A percentile compares a stretch with the other conserved stretches of the same genome.
phyloP scores from a whole-genome alignment of 2,888 invertebrate species.

The Drosophila dives region DNA sequence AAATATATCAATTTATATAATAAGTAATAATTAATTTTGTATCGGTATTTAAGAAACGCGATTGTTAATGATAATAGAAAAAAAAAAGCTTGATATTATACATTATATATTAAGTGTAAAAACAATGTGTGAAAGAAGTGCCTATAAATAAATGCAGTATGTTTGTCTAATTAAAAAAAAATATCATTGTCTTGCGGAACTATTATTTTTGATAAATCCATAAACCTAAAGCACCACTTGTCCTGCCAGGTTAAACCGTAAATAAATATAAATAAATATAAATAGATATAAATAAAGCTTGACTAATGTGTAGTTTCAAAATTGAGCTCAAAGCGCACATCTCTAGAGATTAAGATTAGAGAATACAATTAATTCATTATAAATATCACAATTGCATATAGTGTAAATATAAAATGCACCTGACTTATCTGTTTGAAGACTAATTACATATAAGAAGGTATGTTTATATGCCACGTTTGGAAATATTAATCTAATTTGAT shows the following conservation, averaged over 20 bases:
- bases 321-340: slow-evolving; percentile 18
- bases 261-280: slow-evolving; percentile 19
- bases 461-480: background rate
- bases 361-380: background rate
- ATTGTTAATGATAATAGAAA: too few relatives aligned
- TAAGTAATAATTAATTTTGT: background rate
- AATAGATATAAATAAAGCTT: slow-evolving; percentile 22
- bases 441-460: background rate
- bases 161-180: background rate
- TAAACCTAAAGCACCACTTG: too few relatives aligned
- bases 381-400: background rate
- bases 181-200: background rate
- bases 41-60: background rate
- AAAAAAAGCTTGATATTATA: background rate
- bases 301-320: slow-evolving; percentile 27
- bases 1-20: background rate
- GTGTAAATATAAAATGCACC: background rate
- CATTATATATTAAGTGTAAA: too few relatives aligned
- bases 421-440: background rate
- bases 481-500: background rate
- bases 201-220: background rate
- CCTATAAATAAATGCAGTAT: too few relatives aligned
- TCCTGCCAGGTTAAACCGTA: background rate
- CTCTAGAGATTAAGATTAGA: slow-evolving; percentile 1
- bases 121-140: too few relatives aligned